Base-by-base conservation (phyloP, 1,140 invertebrate genomes). In the Pollicipes pollicipes region DNA sequence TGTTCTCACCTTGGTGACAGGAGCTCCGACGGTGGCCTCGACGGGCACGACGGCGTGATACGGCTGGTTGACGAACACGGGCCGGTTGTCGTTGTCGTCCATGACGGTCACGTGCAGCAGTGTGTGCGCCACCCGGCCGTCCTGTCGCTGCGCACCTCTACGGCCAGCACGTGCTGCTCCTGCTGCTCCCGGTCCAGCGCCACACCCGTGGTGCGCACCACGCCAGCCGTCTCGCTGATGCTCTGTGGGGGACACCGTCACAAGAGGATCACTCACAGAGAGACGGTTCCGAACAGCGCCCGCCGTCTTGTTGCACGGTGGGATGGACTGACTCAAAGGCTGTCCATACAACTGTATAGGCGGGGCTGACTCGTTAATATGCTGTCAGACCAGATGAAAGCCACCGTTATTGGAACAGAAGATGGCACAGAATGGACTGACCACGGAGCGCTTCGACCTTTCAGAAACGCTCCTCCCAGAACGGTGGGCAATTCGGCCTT, bases 31-130 rank as follows among this genome's bases (percentile, higher is more conserved):
- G 72, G 86, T 83, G 71, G 90, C 87, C 76, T 91, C 89, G 10
- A 92, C 86, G 26, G 88, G 89, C 69, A 93, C 88, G 6, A 92
- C 89, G 8, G 90, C 90, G 77, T 89, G 90, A 80, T 93, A 92
- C 74, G 88, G 87, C 71, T 85, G 85, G 76, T 91, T 87, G 74
- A 89, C 86, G 79, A 95, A 95, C 75, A 87, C 85, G 0, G 90
- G 91, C 66, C 84, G 83, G 77, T 91, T 73, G 78, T 83, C 74
- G 72, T 79, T 78, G 27, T 74, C 75, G 70, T 79, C 78, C 69
- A 79, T 77, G 73, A 97, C 87, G 69, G 85, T 82, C 63, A 97
- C 85, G 30, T 91, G 85, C 31, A 97, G 88, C n/a, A 72, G 64
- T 17, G 72, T 73, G 27, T 73, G 72, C 8, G 72, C 73, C 37